Evolutionary conservation across 1,140 invertebrate genomes (phyloP).

Genomic region (Calephelis nemesis): DNA sequence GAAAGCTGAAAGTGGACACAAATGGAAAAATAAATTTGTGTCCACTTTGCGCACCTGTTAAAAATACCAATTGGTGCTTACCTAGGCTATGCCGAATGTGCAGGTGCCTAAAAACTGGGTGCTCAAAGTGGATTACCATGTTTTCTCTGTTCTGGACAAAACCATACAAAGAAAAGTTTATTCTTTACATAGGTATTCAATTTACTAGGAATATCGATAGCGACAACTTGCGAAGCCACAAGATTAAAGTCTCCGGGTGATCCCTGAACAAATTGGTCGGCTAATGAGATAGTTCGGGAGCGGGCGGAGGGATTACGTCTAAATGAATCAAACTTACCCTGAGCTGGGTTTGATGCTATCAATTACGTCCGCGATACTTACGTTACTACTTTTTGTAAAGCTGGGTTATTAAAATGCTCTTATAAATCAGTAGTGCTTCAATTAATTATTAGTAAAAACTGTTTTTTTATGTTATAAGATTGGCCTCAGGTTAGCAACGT

Average conservation of each 20-base stretch:
- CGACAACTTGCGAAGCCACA: slow-evolving; percentile 45
- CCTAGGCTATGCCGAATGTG: no score
- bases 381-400: slow-evolving; percentile 3
- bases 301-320: slow-evolving; percentile 53
- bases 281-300: slow-evolving; percentile 63
- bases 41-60: no score
- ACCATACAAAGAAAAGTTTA: no score
- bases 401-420: background rate
- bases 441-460: background rate
- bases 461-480: no score
- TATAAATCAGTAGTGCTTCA: background rate
- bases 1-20: no score
- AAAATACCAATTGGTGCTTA: no score
- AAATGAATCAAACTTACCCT: slow-evolving; percentile 64
- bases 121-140: no score
- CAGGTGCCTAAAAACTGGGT: no score
- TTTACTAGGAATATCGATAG: slow-evolving; percentile 26
- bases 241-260: slow-evolving; percentile 64
- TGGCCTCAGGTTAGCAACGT: no score
- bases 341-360: slow-evolving; percentile 38
- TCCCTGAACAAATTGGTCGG: slow-evolving; percentile 65
- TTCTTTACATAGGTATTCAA: background rate
- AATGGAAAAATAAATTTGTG: no score
- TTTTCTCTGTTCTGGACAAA: no score
- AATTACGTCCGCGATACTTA: slow-evolving; percentile 34